Conservation (phyloP, 2,113 vertebrate species). For the Perca flavescens region DNA sequence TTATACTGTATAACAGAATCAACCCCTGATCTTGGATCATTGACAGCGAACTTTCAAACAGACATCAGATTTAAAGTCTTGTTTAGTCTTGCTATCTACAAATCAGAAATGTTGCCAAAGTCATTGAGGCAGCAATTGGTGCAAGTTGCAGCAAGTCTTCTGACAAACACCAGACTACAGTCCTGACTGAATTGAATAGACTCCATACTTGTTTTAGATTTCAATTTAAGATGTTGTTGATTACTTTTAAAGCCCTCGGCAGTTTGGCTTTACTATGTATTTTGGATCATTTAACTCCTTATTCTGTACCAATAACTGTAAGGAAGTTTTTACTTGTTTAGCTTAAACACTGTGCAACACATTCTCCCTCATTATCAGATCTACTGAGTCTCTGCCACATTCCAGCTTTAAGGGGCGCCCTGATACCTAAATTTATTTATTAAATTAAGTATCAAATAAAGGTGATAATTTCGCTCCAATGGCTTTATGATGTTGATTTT, state of each 20-base stretch:
- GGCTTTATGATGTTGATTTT: background rate
- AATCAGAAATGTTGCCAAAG: background rate
- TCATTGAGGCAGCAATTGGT: background rate
- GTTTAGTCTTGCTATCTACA: background rate
- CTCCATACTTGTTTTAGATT: background rate
- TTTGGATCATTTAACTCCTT: background rate
- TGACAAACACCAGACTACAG: background rate
- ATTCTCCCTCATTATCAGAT: no score
- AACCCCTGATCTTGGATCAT: no score
- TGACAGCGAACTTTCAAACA: background rate
- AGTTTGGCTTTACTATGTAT: no score
- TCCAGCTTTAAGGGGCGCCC: background rate
- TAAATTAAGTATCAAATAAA: background rate
- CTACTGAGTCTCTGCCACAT: background rate
- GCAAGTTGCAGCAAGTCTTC: background rate
- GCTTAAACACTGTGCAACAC: background rate
- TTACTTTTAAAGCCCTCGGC: background rate
- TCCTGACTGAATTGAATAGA: background rate
- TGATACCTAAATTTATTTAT: background rate
- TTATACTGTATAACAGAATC: background rate
- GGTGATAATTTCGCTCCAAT: no score
- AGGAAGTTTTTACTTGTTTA: background rate
- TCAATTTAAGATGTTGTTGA: background rate
- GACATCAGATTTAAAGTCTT: background rate
- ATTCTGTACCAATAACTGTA: background rate